Percentiles rank a stretch among this genome's conserved stretches.
phyloP scores from a whole-genome alignment of 2,797 vertebrate genomes.

The Onychomys torridus region DNA sequence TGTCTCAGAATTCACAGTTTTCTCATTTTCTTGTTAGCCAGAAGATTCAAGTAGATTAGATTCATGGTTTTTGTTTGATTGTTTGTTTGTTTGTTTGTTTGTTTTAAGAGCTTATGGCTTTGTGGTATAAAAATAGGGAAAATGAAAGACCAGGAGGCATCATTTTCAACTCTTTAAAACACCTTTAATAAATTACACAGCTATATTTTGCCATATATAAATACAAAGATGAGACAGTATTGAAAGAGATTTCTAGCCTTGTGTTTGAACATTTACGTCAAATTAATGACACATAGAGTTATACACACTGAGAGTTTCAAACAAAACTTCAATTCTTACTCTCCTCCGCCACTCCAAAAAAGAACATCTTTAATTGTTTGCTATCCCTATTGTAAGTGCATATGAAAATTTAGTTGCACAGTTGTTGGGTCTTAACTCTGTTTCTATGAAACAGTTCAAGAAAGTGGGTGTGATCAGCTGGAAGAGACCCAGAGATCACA shows the following conservation, averaged over 20 bases:
- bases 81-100: too few relatives aligned
- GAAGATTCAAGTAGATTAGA: not conserved
- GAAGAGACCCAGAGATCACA: not conserved
- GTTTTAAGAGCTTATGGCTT: not conserved
- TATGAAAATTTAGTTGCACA: not conserved
- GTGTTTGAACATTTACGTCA: not conserved
- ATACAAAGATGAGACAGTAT: not conserved
- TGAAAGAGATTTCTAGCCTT: not conserved
- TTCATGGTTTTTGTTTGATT: too few relatives aligned
- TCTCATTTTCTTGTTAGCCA: not conserved
- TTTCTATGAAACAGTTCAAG: slow-evolving; percentile 10
- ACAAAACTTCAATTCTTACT: not conserved
- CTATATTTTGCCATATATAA: not conserved
- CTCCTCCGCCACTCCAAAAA: not conserved
- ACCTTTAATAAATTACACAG: not conserved
- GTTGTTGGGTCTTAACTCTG: not conserved
- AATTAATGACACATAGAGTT: not conserved
- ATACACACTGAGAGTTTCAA: not conserved
- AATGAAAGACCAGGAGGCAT: not conserved
- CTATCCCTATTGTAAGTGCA: not conserved
- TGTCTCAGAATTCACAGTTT: not conserved
- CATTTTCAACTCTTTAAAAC: not conserved
- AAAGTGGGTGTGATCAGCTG: not conserved
- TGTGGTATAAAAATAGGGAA: not conserved
- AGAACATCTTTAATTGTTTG: not conserved